phyloP scores from a whole-genome alignment of 2,113 vertebrate species.

The Myiozetetes cayanensis region DNA sequence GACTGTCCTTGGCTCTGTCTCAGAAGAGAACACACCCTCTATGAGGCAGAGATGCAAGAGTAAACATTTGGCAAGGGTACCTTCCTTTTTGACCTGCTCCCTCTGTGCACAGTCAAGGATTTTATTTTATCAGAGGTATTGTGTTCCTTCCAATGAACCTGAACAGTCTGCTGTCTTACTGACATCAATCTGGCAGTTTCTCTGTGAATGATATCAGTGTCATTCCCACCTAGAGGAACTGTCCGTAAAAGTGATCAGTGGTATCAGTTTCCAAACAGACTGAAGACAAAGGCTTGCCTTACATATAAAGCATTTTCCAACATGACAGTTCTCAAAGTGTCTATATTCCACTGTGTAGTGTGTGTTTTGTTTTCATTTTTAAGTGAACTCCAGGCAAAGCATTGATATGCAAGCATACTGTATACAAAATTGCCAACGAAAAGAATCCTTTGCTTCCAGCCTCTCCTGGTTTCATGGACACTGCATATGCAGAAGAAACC shows the following conservation, averaged over 20 bases:
- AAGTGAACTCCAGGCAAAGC: neutral
- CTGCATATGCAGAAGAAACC: neutral
- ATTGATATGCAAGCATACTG: neutral
- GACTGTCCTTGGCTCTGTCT: conserved; percentile 70
- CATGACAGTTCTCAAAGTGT: neutral
- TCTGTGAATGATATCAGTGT: neutral
- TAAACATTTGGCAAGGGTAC: conserved; percentile 64
- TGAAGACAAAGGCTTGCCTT: neutral
- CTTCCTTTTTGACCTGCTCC: neutral
- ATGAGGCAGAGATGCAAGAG: conserved; percentile 59
- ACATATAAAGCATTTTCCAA: neutral
- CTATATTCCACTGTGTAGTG: neutral
- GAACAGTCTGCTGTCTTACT: conserved; percentile 6
- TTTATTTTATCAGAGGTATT: conserved; percentile 25
- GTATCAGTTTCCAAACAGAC: conserved; percentile 5
- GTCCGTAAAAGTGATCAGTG: conserved; percentile 7
- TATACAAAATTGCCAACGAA: neutral
- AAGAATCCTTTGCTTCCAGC: neutral
- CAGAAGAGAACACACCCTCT: conserved; percentile 54
- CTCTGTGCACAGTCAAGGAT: neutral
- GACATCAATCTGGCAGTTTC: conserved; percentile 41
- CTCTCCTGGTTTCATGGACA: neutral
- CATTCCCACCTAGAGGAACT: conserved; percentile 32
- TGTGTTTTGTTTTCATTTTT: conserved; percentile 3
- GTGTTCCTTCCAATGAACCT: conserved; percentile 9